phyloP scores from a whole-genome alignment of 2,797 vertebrate species.

The Phrynocephalus forsythii region DNA sequence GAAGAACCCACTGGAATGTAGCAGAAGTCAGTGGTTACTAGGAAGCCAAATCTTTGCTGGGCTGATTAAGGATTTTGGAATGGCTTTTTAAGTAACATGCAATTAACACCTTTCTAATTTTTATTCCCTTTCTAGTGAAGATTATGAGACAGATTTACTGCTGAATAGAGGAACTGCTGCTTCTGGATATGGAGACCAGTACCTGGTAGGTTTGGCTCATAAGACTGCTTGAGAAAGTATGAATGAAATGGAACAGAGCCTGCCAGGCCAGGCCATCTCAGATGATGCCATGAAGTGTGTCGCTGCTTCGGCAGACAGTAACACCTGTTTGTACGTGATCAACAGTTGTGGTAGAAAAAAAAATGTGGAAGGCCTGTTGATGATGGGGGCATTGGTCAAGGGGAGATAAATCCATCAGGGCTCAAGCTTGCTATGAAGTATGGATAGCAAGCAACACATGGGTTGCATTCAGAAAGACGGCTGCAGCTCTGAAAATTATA shows the following conservation, averaged over 20 bases:
- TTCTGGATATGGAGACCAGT: constrained; percentile 71
- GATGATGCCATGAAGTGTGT: neutral
- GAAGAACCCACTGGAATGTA: neutral
- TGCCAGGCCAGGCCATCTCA: neutral
- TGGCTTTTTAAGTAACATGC: rapidly evolving
- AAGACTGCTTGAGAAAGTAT: neutral
- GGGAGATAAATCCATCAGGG: neutral
- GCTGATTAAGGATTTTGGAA: neutral
- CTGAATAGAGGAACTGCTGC: constrained; percentile 63
- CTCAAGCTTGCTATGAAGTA: neutral
- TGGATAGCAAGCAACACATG: neutral
- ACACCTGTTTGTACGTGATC: no score
- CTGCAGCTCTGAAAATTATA: neutral
- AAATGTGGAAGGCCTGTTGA: neutral
- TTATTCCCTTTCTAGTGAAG: constrained; percentile 73
- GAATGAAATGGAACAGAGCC: neutral
- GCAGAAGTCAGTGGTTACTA: rapidly evolving
- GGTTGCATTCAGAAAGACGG: neutral
- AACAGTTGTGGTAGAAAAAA: neutral
- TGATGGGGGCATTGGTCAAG: neutral
- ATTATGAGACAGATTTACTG: constrained; percentile 72
- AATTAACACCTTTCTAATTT: constrained; percentile 17
- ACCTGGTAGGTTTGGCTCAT: constrained; percentile 75
- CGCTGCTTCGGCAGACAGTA: neutral
- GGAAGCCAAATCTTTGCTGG: neutral